phyloP scores from a whole-genome alignment of 1,140 invertebrate genomes.

The Maniola jurtina region DNA sequence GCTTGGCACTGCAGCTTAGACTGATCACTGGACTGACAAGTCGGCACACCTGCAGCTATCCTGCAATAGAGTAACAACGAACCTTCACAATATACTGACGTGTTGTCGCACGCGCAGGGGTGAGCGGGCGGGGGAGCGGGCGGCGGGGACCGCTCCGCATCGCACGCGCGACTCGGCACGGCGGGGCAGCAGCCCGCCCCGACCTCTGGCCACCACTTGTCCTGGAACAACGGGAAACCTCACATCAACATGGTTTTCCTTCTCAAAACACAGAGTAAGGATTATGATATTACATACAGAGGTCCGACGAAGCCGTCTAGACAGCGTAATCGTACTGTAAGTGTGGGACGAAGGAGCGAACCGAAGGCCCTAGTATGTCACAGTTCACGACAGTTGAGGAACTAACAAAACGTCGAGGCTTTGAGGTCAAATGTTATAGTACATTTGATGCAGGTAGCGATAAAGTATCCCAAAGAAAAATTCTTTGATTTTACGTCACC shows the following conservation, averaged over 20 bases:
- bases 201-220: constrained; percentile 54
- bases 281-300: no score
- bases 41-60: background rate
- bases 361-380: no score
- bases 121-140: constrained; percentile 55
- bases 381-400: no score
- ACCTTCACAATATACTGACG: constrained; percentile 50
- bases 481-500: no score
- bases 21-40: background rate
- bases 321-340: no score
- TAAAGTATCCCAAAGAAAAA: no score
- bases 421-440: no score
- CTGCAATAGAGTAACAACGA: constrained; percentile 12
- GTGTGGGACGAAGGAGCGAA: no score
- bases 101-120: constrained; percentile 51
- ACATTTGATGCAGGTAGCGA: no score
- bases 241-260: background rate
- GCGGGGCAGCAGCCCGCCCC: constrained; percentile 59
- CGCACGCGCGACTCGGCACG: constrained; percentile 70
- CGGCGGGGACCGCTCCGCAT: constrained; percentile 68
- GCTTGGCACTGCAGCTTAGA: no score
- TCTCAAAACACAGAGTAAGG: background rate
- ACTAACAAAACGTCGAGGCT: no score
- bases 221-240: constrained; percentile 39
- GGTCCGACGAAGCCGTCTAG: no score